Base-by-base conservation (phyloP, 2,888 invertebrate species). In the Phengaris alcon region DNA sequence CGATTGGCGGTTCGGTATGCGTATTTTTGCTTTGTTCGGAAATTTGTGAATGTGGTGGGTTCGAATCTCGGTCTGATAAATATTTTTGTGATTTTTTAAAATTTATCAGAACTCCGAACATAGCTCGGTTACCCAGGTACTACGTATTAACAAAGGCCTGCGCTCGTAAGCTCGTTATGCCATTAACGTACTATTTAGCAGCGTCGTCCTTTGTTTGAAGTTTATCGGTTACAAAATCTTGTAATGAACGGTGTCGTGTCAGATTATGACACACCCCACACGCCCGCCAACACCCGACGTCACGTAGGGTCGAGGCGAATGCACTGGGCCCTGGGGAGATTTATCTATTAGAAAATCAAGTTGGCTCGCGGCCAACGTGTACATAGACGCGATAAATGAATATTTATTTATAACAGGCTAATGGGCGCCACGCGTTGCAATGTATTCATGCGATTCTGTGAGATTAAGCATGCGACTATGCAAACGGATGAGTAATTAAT, bases 271-370 rank as follows among this genome's bases (percentile, higher is more conserved):
- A 64, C 57, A 22, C n/a, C 15, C 22, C 22, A 22, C 57, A 22
- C 64, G 35, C 64, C 64, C 64, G 35, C 35, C 35, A 52, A 44
- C 64, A 44, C 64, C 44, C 64, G 64, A 64, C 64, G 64, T 64
- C 64, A 64, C 64, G 64, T 64, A 64, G 64, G 44, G 68, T 13
- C 52, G 77, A 75, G 79, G 78, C 77, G 78, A 79, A 78, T 78
- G 79, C 78, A 81, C 81, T 78, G 81, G 82, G 79, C 78, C 81
- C 81, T 78, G 81, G 82, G 84, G 69, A 72, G 72, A 85, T 86
- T 84, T 87, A 87, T 87, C 87, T 87, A 85, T 86, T 85, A 87
- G 82, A 78, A 81, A 86, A 87, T 87, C 87, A 84, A 77, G 75
- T 78, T 85, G 86, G 87, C 84, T 79, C 81, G 79, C 79, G 79